Evolutionary conservation across 2,797 vertebrate genomes (phyloP).

Genomic region (Lacerta viridis): DNA sequence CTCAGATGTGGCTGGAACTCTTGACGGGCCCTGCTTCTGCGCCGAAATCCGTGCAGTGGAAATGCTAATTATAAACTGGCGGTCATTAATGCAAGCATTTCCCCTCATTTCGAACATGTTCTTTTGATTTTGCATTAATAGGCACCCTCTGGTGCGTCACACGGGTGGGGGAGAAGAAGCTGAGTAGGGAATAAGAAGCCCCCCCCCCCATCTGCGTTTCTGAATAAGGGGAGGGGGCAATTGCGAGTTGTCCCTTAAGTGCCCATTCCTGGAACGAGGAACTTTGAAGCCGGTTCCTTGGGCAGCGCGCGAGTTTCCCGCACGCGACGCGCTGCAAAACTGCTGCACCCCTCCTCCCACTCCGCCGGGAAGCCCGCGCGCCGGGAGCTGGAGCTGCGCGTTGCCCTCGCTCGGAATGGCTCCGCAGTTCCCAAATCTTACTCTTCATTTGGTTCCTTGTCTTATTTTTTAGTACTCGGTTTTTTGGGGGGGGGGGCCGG

Average conservation of each 20-base stretch:
- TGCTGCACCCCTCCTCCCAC: background rate
- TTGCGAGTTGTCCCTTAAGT: slow-evolving; percentile 7
- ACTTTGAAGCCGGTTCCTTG: background rate
- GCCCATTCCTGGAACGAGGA: background rate
- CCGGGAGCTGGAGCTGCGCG: background rate
- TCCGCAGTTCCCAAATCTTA: background rate
- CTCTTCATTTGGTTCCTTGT: too few species aligned
- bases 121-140: background rate
- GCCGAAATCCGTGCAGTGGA: background rate
- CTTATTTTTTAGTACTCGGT: background rate
- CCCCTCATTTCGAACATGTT: background rate
- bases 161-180: background rate
- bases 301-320: background rate
- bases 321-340: background rate
- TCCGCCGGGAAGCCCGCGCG: too few species aligned
- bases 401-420: background rate
- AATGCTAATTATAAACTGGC: background rate
- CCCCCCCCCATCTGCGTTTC: background rate
- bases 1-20: background rate
- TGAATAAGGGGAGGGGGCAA: background rate
- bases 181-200: background rate
- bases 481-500: too few species aligned
- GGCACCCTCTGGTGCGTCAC: background rate
- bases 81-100: background rate
- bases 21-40: background rate